phyloP scores from a whole-genome alignment of 2,113 vertebrate genomes.

The Pipa parva region DNA sequence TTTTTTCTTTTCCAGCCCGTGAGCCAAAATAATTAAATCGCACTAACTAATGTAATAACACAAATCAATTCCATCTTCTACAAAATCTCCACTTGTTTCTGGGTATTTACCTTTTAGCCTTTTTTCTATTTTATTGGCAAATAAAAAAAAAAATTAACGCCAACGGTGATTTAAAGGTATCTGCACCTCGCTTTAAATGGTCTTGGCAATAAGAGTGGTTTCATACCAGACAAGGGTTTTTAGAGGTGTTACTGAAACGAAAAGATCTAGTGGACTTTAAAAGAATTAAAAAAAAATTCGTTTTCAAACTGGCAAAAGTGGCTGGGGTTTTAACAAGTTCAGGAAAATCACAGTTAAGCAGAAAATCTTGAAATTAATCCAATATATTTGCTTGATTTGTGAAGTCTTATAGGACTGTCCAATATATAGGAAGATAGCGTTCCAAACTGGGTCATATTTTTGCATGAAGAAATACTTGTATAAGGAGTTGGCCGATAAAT shows the following conservation, averaged over 20 bases:
- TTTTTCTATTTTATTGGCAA: slow-evolving; percentile 8
- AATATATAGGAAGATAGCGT: slow-evolving; percentile 14
- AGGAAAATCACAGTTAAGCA: neutral
- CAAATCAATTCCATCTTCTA: neutral
- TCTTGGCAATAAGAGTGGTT: neutral
- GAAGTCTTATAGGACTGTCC: slow-evolving; percentile 3
- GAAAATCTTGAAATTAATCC: slow-evolving; percentile 5
- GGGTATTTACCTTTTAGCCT: neutral
- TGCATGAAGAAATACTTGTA: slow-evolving; percentile 6
- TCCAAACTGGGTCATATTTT: slow-evolving; percentile 4
- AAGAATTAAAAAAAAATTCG: slow-evolving; percentile 9
- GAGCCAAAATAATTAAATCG: slow-evolving; percentile 29
- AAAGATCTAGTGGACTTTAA: neutral
- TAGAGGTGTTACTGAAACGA: slow-evolving; percentile 6
- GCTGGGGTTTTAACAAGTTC: neutral
- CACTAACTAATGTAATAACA: slow-evolving; percentile 11
- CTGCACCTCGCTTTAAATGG: slow-evolving; percentile 20
- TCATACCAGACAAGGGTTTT: slow-evolving; percentile 12
- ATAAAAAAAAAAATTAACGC: slow-evolving; percentile 2
- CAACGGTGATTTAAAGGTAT: slow-evolving; percentile 8
- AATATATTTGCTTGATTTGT: slow-evolving; percentile 14
- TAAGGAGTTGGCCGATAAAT: slow-evolving; percentile 11
- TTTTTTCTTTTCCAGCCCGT: slow-evolving; percentile 22
- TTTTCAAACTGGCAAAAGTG: slow-evolving; percentile 30
- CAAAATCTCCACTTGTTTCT: neutral